Percentiles rank a stretch among this genome's conserved stretches.
Conservation (phyloP, 2,113 vertebrate species). For the Arothron firmamentum region DNA sequence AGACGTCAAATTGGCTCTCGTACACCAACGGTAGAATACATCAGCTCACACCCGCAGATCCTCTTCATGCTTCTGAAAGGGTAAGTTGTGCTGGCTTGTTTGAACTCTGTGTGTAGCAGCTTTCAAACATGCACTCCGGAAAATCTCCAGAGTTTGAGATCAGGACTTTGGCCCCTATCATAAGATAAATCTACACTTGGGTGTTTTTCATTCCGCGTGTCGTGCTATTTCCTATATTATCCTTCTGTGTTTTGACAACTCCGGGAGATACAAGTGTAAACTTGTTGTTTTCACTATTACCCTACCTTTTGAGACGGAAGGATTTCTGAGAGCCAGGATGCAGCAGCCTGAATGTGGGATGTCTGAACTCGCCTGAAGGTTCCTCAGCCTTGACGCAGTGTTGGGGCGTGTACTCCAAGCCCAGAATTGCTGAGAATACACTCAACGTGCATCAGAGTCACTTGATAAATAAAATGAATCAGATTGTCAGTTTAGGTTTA, state of each 20-base stretch:
- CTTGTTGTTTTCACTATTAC: slow-evolving; percentile 45
- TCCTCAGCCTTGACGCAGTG: too few species aligned
- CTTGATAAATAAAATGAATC: too few species aligned
- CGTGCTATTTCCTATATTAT: slow-evolving; percentile 21
- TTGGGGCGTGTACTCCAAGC: too few species aligned
- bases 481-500: too few species aligned
- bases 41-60: slow-evolving; percentile 78
- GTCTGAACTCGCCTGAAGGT: too few species aligned
- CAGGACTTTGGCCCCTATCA: neutral
- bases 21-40: slow-evolving; percentile 81
- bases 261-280: slow-evolving; percentile 42
- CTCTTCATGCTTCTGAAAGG: slow-evolving; percentile 83
- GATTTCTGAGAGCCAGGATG: slow-evolving; percentile 27
- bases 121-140: neutral
- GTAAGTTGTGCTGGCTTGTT: slow-evolving; percentile 53
- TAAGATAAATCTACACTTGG: too few species aligned
- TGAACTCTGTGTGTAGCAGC: neutral
- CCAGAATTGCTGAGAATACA: too few species aligned
- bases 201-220: neutral
- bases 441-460: too few species aligned
- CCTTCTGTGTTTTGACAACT: slow-evolving; percentile 59
- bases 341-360: slow-evolving; percentile 5
- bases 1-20: slow-evolving; percentile 80
- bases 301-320: slow-evolving; percentile 29
- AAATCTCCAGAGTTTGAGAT: neutral